Conservation (phyloP, 2,888 invertebrate species). For the Morpho achilles region DNA sequence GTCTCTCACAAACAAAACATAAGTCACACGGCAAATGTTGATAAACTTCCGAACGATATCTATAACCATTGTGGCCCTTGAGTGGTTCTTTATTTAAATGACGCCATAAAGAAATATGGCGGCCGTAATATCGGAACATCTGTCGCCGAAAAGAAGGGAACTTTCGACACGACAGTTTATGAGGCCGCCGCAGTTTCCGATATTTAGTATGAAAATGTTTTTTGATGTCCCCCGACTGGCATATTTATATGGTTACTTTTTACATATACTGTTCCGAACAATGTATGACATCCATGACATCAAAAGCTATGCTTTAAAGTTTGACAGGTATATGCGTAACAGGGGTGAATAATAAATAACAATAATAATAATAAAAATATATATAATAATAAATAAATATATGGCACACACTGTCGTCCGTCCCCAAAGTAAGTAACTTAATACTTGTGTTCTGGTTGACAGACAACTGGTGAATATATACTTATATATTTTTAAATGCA, state of each 20-base stretch:
- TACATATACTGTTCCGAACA: no score
- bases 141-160: conserved; percentile 63
- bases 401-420: no score
- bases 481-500: no score
- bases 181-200: conserved; percentile 49
- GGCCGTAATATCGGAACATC: conserved; percentile 62
- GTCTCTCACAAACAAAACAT: not conserved
- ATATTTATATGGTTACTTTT: not conserved
- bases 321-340: no score
- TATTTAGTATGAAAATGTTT: conserved; percentile 57
- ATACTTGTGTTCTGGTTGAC: no score
- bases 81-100: conserved; percentile 66
- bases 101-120: conserved; percentile 64
- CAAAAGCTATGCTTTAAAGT: no score
- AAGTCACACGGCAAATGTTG: conserved; percentile 30
- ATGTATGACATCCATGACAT: no score
- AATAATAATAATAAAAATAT: no score
- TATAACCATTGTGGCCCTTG: conserved; percentile 45
- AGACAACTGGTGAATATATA: no score
- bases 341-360: no score
- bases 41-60: conserved; percentile 42
- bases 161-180: conserved; percentile 63
- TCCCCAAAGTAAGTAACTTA: no score
- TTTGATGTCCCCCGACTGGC: conserved; percentile 37
- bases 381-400: no score